Evolutionary conservation across 2,797 vertebrate genomes (phyloP), one percentile per base, ranked within the genome.

Genomic region (Prionace glauca): DNA sequence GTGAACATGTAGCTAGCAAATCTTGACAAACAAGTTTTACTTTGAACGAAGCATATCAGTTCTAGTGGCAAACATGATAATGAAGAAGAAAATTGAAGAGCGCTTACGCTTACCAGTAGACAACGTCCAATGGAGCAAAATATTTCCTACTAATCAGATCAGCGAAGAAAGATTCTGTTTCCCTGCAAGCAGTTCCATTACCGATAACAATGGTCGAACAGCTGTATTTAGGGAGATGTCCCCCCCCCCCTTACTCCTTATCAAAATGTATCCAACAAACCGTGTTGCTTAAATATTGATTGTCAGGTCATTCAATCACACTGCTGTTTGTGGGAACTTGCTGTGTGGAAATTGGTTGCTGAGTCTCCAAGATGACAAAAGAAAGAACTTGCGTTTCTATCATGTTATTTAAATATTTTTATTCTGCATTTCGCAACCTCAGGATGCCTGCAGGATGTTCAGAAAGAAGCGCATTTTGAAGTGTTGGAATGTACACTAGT

Each of bases 61-160:
- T 72, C 67, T 20, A 65, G 9, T 36, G n/a, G 65, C 10, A 65
- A 18, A 65, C 32, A 67, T 65, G 60, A 67, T 36, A 20, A 91
- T 56, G 96, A 96, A 96, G 81, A 69, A 96, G 96, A 96, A 74
- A 74, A 56, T 50, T 56, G 71, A 95, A 56, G 50, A 0, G 0
- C 95, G 95, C 98, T 98, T 98, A 99, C 99, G 95, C 98, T 98
- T 98, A 99, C 99, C 99, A 99, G 97, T 99, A 99, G 95, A 98
- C 98, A 95, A 99, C 98, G 95, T 99, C 98, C 97, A 99, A 96
- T 0, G 99, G 99, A 0, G 98, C 97, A 97, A 99, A 99, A 96
- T 97, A 98, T 91, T 97, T 97, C 96, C 97, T 98, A 96, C 98
- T 98, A 97, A 99, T 99, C 96, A 99, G 98, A 96, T 99, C 98